Base-by-base conservation (phyloP, 2,888 invertebrate species). In the Pammene fasciana region DNA sequence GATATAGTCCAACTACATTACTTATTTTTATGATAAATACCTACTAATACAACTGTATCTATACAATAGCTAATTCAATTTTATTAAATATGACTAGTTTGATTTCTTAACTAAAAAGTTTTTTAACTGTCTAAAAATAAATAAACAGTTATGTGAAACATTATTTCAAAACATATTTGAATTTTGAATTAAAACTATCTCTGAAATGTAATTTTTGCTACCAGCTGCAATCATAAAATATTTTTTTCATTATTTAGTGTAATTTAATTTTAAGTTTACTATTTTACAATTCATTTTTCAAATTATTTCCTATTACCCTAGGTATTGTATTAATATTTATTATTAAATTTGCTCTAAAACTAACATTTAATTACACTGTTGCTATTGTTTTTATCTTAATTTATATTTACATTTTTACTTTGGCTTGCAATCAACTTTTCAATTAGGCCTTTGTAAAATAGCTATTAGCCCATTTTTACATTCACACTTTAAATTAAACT, bases 401-500 rank as follows among this genome's bases (percentile, higher is more conserved):
- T 74, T 71, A 46, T 80, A 82, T 81, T 75, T 74, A 77, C 75
- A 76, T 74, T 52, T 55, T 68, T 36, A 74, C 71, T 81, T 81
- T 81, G 80, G 79, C 77, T 76, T 78, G 26, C 13, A 36, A 46
- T 59, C 5, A 34, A 60, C 14, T 6, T 59, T 59, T 14, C 16
- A 64, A 46, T 72, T 72, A 72, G 65, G 62, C 65, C 68, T 48
- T 54, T 18, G n/a, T n/a, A n/a, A 68, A 62, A n/a, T 41, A 13
- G 41, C n/a, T 48, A 43, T 59, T 13, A 50, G 41, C 60, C 14
- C 13, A 45, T 60, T 48, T 34, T 5, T 13, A 38, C 36, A 50
- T 50, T 50, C 11, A 50, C 34, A 36, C 50, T 18, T 50, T 26
- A 26, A 43, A 18, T n/a, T 26, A 26, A 18, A 57, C 6, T 11